These are phyloP conservation scores for Thera obeliscata DNA, from an alignment of 2,888 invertebrate species.

Conservation along the genomic window DNA sequence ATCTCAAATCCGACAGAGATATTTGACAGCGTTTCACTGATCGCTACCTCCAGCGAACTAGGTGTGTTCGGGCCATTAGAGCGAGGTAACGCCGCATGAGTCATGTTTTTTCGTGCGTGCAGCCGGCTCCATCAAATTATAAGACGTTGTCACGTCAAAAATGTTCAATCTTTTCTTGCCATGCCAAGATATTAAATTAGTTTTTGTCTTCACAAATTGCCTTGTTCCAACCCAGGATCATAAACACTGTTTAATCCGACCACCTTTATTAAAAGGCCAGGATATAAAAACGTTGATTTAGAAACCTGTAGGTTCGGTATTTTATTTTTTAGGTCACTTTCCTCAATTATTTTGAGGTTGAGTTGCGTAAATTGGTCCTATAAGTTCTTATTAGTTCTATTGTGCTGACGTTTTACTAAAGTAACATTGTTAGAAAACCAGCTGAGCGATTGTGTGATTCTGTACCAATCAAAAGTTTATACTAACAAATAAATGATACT, in stretches of 20 bases:
- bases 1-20: too few relatives aligned
- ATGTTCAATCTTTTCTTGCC: too few relatives aligned
- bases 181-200: neutral
- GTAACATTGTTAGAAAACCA: neutral
- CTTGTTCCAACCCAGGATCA: neutral
- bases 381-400: slow-evolving; percentile 11
- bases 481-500: too few relatives aligned
- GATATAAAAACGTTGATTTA: slow-evolving; percentile 31
- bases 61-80: too few relatives aligned
- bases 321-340: slow-evolving; percentile 26
- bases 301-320: slow-evolving; percentile 14
- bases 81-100: too few relatives aligned
- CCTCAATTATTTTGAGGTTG: slow-evolving; percentile 27
- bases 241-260: slow-evolving; percentile 14
- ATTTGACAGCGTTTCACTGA: too few relatives aligned
- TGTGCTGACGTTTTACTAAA: neutral
- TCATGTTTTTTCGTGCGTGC: too few relatives aligned
- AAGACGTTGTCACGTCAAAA: too few relatives aligned
- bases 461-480: too few relatives aligned
- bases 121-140: too few relatives aligned
- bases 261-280: slow-evolving; percentile 27
- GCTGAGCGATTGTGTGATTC: too few relatives aligned
- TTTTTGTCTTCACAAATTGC: neutral
- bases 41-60: too few relatives aligned
- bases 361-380: slow-evolving; percentile 26